phyloP scores from a whole-genome alignment of 2,113 vertebrate genomes.

The Ranitomeya variabilis region DNA sequence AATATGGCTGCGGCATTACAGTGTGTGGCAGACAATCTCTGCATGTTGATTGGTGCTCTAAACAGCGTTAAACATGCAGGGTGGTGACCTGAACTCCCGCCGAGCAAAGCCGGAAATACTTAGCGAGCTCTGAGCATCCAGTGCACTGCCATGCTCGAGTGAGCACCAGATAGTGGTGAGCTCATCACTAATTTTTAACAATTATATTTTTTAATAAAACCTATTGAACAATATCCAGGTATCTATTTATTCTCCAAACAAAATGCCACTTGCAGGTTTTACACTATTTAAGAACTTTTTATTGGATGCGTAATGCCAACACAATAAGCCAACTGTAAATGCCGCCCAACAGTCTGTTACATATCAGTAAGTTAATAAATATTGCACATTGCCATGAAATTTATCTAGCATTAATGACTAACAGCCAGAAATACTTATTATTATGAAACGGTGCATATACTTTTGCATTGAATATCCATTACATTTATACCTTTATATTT shows the following conservation, averaged over 20 bases:
- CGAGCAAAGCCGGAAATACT: too few relatives aligned
- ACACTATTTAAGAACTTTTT: background rate
- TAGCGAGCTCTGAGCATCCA: too few relatives aligned
- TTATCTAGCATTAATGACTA: background rate
- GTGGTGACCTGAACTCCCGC: too few relatives aligned
- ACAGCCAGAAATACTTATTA: background rate
- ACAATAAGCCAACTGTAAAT: constrained; percentile 20
- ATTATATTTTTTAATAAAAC: background rate
- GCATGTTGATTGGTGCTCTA: too few relatives aligned
- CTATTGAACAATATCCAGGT: background rate
- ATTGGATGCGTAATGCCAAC: constrained; percentile 4
- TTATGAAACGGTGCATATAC: background rate
- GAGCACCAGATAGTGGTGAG: too few relatives aligned
- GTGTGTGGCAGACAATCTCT: too few relatives aligned
- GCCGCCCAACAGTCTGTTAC: background rate
- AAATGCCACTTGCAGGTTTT: background rate
- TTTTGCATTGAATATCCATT: background rate
- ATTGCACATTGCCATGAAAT: background rate
- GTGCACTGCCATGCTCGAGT: too few relatives aligned
- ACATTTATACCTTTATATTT: background rate
- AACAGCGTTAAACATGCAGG: too few relatives aligned
- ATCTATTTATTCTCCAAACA: background rate
- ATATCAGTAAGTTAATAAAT: background rate
- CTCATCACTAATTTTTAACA: background rate
- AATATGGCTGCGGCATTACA: too few relatives aligned